Percentiles rank a stretch among this genome's conserved stretches.
Conservation (phyloP, 2,888 invertebrate genomes). For the Reticulitermes lucifugus region DNA sequence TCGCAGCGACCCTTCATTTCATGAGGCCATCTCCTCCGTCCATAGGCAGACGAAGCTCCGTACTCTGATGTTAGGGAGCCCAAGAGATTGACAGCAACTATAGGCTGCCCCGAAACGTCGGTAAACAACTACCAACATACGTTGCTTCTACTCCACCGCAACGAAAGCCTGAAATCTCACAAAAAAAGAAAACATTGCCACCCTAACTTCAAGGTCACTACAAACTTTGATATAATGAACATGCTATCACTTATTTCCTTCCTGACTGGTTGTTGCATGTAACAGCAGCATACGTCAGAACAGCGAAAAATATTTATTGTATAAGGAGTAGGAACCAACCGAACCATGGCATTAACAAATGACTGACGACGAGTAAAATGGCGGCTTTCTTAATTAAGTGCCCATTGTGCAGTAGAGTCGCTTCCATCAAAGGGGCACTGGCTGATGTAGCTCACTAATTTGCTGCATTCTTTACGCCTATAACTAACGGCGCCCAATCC, state of each 20-base stretch:
- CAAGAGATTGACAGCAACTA: no score
- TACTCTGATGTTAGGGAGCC: no score
- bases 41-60: no score
- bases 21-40: no score
- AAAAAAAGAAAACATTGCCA: background rate
- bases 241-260: background rate
- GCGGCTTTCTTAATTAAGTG: slow-evolving; percentile 38
- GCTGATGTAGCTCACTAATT: slow-evolving; percentile 9
- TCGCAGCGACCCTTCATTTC: no score
- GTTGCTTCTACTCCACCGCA: no score
- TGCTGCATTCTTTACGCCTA: slow-evolving; percentile 36
- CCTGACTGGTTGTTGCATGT: background rate
- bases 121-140: no score
- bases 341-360: slow-evolving; percentile 37
- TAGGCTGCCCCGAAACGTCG: no score
- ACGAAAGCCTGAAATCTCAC: no score
- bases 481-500: slow-evolving; percentile 3
- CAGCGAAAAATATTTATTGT: background rate
- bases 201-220: background rate
- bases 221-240: slow-evolving; percentile 1
- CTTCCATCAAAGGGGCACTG: slow-evolving; percentile 22
- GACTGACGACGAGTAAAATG: slow-evolving; percentile 32
- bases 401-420: slow-evolving; percentile 25
- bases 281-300: no score
- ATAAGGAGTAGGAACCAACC: background rate